These are phyloP conservation scores for Microctonus aethiopoides DNA, from an alignment of 2,888 invertebrate species.

Conservation along the genomic window DNA sequence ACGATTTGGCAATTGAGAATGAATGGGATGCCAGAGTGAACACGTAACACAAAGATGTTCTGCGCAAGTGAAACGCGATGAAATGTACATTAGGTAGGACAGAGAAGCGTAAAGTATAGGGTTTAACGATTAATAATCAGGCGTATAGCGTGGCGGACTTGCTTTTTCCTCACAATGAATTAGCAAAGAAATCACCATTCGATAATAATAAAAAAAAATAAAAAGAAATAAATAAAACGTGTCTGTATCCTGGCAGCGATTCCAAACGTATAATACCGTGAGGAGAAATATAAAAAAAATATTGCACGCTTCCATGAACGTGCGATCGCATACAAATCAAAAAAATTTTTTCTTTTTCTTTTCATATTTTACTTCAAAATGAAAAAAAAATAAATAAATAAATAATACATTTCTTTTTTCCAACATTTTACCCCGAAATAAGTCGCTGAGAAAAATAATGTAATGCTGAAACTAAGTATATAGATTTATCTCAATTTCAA, in stretches of 20 bases:
- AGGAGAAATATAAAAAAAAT: not conserved
- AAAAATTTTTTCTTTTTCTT: constrained; percentile 18
- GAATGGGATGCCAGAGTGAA: constrained; percentile 10
- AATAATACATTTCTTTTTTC: too few relatives aligned
- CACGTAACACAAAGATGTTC: not conserved
- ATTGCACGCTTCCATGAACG: constrained; percentile 27
- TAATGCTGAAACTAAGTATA: too few relatives aligned
- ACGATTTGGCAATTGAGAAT: constrained; percentile 11
- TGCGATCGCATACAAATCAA: constrained; percentile 35
- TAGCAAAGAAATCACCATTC: constrained; percentile 32
- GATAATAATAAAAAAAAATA: constrained; percentile 37
- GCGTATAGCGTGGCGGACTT: constrained; percentile 37
- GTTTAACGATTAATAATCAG: constrained; percentile 37
- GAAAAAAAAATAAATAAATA: too few relatives aligned
- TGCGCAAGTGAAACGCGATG: constrained; percentile 22
- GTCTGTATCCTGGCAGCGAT: not conserved
- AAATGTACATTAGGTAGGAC: constrained; percentile 6
- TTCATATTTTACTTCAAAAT: too few relatives aligned
- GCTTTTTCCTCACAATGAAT: constrained; percentile 38
- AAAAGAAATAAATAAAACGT: constrained; percentile 18
- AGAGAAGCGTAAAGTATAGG: not conserved
- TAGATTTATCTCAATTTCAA: too few relatives aligned
- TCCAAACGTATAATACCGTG: not conserved
- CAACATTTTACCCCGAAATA: too few relatives aligned
- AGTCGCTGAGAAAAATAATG: too few relatives aligned